Evolutionary conservation across 2,888 invertebrate genomes (phyloP), one percentile per base, ranked within the genome.

Genomic region (Mamestra brassicae): DNA sequence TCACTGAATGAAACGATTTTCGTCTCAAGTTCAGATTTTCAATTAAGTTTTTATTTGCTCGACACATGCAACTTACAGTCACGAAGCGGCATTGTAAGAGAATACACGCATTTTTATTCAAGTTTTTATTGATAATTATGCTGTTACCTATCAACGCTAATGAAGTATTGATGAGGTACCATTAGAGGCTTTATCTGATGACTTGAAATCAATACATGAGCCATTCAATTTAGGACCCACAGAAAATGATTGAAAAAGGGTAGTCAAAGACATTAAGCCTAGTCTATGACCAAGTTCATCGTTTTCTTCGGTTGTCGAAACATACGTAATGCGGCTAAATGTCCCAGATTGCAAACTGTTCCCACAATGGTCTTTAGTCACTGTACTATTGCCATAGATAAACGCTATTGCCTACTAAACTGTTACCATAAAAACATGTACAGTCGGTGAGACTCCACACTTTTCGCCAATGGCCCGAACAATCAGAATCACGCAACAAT

Each of bases 11-110:
- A 64, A 67, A 67, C 42, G 8, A 10, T 52, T 62, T 62, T 70
- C 52, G 42, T 57, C 8, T 58, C 76, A 80, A 75, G 81, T 80
- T 80, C 81, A 80, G 36, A 36, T 80, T 71, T 75, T 54, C 50
- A 67, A 62, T 77, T 61, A 77, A 50, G 36, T 26, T 13, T 71
- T 77, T 82, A 80, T 54, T 60, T 8, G 36, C 3, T 8, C 4
- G 13, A 7, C n/a, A 17, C 82, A 78, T 58, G 72, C 78, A 68
- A 65, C 58, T 52, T 8, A 45, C 6, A 79, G 34, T 65, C 72
- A 77, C 62, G 70, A 81, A 55, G 50, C 4, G n/a, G 26, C 55
- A 74, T 66, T 76, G 62, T 67, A 63, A 38, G 26, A 58, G 13
- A 63, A 61, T 81, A n/a, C 67, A 80, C 60, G 36, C 11, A 34